A percentile compares a stretch with the other conserved stretches of the same genome.
Conservation (phyloP, 2,888 invertebrate species). For the Polymixis flavicincta region DNA sequence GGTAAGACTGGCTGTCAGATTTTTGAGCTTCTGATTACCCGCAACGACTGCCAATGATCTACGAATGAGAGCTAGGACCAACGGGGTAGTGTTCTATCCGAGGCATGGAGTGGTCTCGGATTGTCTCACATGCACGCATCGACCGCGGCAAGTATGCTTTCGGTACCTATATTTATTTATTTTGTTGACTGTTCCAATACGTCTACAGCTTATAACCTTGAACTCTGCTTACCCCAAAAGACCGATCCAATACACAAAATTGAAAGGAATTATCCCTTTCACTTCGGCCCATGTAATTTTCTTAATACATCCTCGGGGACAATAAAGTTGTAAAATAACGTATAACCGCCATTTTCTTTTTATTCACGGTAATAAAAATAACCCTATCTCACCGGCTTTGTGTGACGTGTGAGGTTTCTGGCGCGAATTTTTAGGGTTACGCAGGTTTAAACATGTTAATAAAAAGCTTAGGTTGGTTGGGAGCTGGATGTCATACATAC, state of each 20-base stretch:
- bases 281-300: slow-evolving; percentile 58
- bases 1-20: no score
- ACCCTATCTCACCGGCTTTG: slow-evolving; percentile 67
- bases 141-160: background rate
- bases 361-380: slow-evolving; percentile 66
- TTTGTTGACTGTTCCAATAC: background rate
- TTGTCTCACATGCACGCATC: background rate
- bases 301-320: slow-evolving; percentile 59
- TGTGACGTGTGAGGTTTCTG: slow-evolving; percentile 55
- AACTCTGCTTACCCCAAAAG: slow-evolving; percentile 33
- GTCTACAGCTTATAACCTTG: background rate
- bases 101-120: background rate
- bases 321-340: slow-evolving; percentile 63
- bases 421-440: slow-evolving; percentile 53
- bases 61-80: background rate
- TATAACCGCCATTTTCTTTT: slow-evolving; percentile 59
- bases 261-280: slow-evolving; percentile 60
- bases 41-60: background rate
- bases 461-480: slow-evolving; percentile 38
- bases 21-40: no score
- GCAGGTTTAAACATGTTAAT: slow-evolving; percentile 44
- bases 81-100: background rate
- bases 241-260: slow-evolving; percentile 38
- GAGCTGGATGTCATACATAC: background rate
- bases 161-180: background rate